Percentiles rank a stretch among this genome's conserved stretches.
phyloP scores from a whole-genome alignment of 2,113 vertebrate genomes.

The Clupea harengus region DNA sequence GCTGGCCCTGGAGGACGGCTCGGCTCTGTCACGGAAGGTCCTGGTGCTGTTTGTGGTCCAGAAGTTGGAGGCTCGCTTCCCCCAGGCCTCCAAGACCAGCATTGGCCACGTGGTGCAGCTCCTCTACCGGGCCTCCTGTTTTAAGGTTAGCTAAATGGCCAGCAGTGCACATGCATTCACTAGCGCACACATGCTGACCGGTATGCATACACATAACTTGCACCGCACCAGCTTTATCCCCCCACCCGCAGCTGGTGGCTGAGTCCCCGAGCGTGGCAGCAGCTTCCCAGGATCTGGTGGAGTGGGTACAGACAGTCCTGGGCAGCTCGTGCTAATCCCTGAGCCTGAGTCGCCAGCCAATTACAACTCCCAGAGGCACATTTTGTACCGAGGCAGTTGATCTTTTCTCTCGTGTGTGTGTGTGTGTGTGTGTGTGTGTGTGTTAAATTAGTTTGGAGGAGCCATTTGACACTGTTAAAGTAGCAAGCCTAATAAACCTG shows the following conservation, averaged over 20 bases:
- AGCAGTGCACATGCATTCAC: neutral
- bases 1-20: conserved; percentile 93
- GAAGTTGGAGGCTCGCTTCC: conserved; percentile 93
- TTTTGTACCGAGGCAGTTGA: neutral
- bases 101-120: conserved; percentile 98
- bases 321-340: neutral
- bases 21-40: conserved; percentile 94
- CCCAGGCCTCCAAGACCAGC: conserved; percentile 97
- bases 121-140: conserved; percentile 96
- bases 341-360: neutral
- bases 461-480: neutral
- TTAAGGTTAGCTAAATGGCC: conserved; percentile 79
- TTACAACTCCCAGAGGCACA: neutral
- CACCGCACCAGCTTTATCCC: too few relatives aligned
- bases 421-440: neutral
- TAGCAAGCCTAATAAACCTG: neutral
- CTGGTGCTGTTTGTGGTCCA: conserved; percentile 97
- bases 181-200: neutral
- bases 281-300: neutral
- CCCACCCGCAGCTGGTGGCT: neutral
- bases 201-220: too few relatives aligned
- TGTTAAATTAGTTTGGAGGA: neutral
- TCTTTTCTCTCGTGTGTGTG: neutral
- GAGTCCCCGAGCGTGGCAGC: neutral
- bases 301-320: neutral